Base-by-base conservation (phyloP, 2,888 invertebrate species). In the Parapristionchus giblindavisi region DNA sequence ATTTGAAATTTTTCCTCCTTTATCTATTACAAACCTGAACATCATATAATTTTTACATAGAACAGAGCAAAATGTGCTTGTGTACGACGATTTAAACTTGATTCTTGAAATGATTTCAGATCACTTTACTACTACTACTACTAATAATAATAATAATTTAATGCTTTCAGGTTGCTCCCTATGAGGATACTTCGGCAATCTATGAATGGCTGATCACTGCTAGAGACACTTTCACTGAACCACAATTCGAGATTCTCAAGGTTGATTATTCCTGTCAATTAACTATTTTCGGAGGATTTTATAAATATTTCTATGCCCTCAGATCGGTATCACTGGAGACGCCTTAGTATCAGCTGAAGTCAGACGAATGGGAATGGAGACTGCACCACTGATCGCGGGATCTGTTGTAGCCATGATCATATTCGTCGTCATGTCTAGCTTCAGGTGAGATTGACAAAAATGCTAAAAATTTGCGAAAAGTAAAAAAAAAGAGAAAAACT, bases 241-340 rank as follows among this genome's bases (percentile, higher is more conserved):
- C 81, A 0, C 65, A 78, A 29, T 85, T 82, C 77, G 74, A 74
- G 11, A 72, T 76, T 29, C 65, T 79, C 65, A 48, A 74, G 61
- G 76, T 79, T 11, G 1, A 48, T 8, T 27, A 17, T 34, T 58
- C 14, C 4, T 6, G 21, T 14, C 51, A 51, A n/a, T 14, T 11
- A 21, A 5, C 51, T 6, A 5, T 24, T 5, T 51, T 51, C 21
- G n/a, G n/a, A n/a, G n/a, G n/a, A n/a, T n/a, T n/a, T n/a, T n/a
- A n/a, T n/a, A n/a, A n/a, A n/a, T n/a, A n/a, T n/a, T n/a, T n/a
- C n/a, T n/a, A n/a, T n/a, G n/a, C n/a, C n/a, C n/a, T 5, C 61
- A 84, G 85, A 80, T 80, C n/a, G 85, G 83, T 34, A 81, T 84
- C 70, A 85, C 85, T 5, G 82, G 84, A n/a, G 85, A 85, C 74